Evolutionary conservation across 2,888 invertebrate genomes (phyloP), one percentile per base, ranked within the genome.

Genomic region (Orchesella flavescens): DNA sequence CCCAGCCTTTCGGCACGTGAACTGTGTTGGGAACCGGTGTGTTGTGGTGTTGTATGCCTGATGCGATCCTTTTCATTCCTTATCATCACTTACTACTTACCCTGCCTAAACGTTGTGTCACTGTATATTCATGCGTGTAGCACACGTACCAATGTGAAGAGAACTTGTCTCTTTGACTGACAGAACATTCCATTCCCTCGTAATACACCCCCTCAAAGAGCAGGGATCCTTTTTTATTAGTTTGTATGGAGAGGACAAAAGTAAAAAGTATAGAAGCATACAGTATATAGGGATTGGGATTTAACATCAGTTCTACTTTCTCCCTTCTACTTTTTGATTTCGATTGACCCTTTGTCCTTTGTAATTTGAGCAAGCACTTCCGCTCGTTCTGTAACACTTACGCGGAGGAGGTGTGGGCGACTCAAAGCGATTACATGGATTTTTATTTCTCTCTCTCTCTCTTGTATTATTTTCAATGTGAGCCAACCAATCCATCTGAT

Each of bases 331-430:
- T 21, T 46, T 19, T 21, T 17, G 24, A 61, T 63, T 59, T 66
- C 12, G 68, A 86, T 65, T 86, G 87, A 84, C 86, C 34, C 34
- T 34, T 34, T 34, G 34, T 34, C 87, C 86, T 84, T 75, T 72
- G 86, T 86, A 87, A 87, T 87, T 76, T 84, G 87, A 86, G 80
- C 73, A 69, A 15, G 24, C 59, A 85, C 85, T 87, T 87, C 86
- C 87, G 84, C 78, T 80, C 84, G 69, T 65, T 43, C 65, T 43
- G 34, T 1, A 43, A n/a, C 17, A 34, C 19, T 73, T 49, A 63
- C 59, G 80, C 55, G 53, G 55, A 74, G 73, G 49, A 68, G 80
- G 74, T 59, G 80, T 57, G 59, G 80, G 68, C 12, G 74, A 59
- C 46, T 23, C 44, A 17, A 55, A 19, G 49, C 49, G 71, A 71